Base-by-base conservation (phyloP, 2,888 invertebrate genomes). In the Hirtodrosophila alboralis region DNA sequence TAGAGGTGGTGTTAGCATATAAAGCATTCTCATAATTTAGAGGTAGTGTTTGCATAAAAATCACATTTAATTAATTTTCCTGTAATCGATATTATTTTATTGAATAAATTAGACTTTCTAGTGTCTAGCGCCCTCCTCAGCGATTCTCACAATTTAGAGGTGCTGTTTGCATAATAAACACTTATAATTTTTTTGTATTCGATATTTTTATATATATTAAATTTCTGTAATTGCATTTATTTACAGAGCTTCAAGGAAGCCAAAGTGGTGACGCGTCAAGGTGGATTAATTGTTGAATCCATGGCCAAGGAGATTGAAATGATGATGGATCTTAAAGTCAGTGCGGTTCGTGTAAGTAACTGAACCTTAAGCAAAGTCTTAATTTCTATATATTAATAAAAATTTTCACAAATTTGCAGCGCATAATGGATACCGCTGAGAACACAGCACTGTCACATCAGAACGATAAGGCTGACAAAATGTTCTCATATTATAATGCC, bases 391-490 rank as follows among this genome's bases (percentile, higher is more conserved):
- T 8, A 14, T 2, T 8, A 14, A 28, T 8, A 16, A 8, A n/a
- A 2, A 3, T 9, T 1, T 8, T 0, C 1, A 12, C 1, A 0
- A 2, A 23, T 33, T 72, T 12, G n/a, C 86, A 95, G 95, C 92
- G 97, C 83, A 96, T 97, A 83, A 96, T 96, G 91, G 96, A 97
- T 89, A 94, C 95, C 5, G 97, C 97, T 0, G 96, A 97, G 89
- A 94, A 95, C 72, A 94, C 95, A 88, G 96, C 96, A 1, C 92
- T 94, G 67, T 92, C 93, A 13, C 92, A 92, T 78, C 92, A 92
- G 74, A 91, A 91, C 48, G 91, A 92, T 45, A 90, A 91, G 64
- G 92, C 93, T 12, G 93, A 94, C 78, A 88, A 89, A 37, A 92
- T 93, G 80, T 95, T 93, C 89, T 92, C 93, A 47, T 95, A 94